A percentile compares a stretch with the other conserved stretches of the same genome.
Evolutionary conservation across 2,888 invertebrate species (phyloP).

Genomic region (Cyaniris semiargus): DNA sequence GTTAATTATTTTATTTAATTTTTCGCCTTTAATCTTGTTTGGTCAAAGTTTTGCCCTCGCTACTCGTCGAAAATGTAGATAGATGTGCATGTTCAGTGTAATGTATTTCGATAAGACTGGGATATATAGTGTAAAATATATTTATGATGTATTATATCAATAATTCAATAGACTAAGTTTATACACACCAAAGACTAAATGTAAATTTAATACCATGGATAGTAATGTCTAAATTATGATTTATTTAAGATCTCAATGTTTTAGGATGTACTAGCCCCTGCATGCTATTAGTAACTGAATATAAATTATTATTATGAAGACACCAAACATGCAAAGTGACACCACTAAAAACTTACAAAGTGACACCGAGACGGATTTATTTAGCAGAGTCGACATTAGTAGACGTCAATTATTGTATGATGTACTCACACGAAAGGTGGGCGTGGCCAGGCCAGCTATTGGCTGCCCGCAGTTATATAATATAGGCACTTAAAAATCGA

Average conservation of each 20-base stretch:
- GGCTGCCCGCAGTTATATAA: not conserved
- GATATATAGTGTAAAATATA: conserved; percentile 21
- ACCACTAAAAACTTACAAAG: no score
- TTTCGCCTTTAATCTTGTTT: not conserved
- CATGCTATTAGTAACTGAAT: not conserved
- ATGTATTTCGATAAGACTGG: conserved; percentile 27
- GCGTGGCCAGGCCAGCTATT: not conserved
- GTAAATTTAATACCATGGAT: conserved; percentile 15
- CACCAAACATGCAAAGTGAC: no score
- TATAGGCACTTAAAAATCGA: not conserved
- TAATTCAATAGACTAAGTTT: conserved; percentile 25
- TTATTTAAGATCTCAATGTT: not conserved
- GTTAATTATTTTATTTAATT: not conserved
- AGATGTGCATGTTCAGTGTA: conserved; percentile 19
- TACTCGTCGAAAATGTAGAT: not conserved
- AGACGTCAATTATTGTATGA: no score
- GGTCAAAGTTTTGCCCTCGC: not conserved
- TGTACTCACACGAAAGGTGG: no score
- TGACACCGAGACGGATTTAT: no score
- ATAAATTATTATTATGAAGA: not conserved
- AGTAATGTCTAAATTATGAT: conserved; percentile 15
- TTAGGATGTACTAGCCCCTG: not conserved
- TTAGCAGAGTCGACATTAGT: no score
- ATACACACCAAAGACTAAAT: conserved; percentile 26
- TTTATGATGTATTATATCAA: conserved; percentile 9